These are phyloP conservation scores for Chloebia gouldiae DNA, from an alignment of 2,113 vertebrate species.

Conservation along the genomic window DNA sequence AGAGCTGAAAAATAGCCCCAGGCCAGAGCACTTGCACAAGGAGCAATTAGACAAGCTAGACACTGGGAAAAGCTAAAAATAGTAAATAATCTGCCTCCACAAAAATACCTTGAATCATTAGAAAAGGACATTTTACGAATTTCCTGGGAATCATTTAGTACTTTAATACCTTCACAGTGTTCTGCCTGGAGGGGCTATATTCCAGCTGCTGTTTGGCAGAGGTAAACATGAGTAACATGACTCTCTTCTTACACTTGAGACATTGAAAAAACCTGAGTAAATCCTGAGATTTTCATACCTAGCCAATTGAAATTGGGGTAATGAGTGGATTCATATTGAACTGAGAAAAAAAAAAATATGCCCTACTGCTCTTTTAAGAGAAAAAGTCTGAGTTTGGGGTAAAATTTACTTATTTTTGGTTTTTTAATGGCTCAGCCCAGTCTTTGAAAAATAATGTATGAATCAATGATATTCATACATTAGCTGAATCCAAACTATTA, in stretches of 20 bases:
- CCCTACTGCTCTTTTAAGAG: background rate
- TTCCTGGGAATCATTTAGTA: background rate
- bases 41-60: slow-evolving; percentile 32
- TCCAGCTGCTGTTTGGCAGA: background rate
- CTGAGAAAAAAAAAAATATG: background rate
- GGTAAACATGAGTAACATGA: background rate
- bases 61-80: slow-evolving; percentile 39
- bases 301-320: background rate
- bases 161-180: background rate
- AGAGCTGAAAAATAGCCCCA: background rate
- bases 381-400: background rate
- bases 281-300: background rate
- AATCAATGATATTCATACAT: background rate
- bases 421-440: background rate
- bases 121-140: background rate
- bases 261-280: background rate
- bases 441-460: background rate
- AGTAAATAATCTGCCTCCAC: slow-evolving; percentile 19
- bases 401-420: background rate
- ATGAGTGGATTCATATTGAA: background rate
- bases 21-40: background rate
- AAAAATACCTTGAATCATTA: slow-evolving; percentile 13
- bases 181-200: background rate
- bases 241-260: background rate
- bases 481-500: background rate